Base-by-base conservation (phyloP, 2,888 invertebrate genomes). In the Eurytoma californica region DNA sequence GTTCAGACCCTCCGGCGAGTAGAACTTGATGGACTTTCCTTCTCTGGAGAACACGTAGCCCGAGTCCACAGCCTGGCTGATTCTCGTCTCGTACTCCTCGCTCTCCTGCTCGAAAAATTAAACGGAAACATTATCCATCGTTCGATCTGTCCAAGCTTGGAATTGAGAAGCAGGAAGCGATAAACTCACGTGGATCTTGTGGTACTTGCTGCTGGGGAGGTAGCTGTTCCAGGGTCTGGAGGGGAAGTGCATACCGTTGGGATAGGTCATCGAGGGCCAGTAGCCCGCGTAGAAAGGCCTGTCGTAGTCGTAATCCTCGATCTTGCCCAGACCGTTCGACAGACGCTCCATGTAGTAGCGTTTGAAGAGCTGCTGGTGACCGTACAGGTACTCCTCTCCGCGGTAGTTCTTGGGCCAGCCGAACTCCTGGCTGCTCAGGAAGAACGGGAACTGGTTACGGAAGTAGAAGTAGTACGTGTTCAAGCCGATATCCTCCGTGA, bases 401-500 rank as follows among this genome's bases (percentile, higher is more conserved):
- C 92, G 91, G 76, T 90, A 89, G 49, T 83, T 84, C 82, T 88
- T 90, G 20, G 60, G 82, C 74, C 86, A 82, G 24, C 90, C 90
- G 78, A 91, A 91, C 72, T 92, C 90, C 30, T 92, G 90, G 73
- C 92, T 92, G 67, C 91, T 91, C 87, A 94, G 90, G 93, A 94
- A 94, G 92, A 93, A 94, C 57, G 94, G 94, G 85, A 92, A 92
- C 78, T 93, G 92, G 81, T 92, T 86, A 85, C 94, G 93, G 91
- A 93, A 92, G 89, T 92, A 93, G 89, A 92, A 93, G 91, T 95
- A 94, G 90, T 92, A 94, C 0, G 92, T 86, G 89, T 94, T 95
- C 85, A 94, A 90, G 79, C 94, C 94, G 83, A 95, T 91, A 85
- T 95, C 95, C 86, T 95, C 94, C 51, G 93, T 94, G 90, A 94